A percentile compares a stretch with the other conserved stretches of the same genome.
These are phyloP conservation scores for Tolypeutes matacus DNA, from an alignment of 2,797 vertebrate species.

Conservation along the genomic window DNA sequence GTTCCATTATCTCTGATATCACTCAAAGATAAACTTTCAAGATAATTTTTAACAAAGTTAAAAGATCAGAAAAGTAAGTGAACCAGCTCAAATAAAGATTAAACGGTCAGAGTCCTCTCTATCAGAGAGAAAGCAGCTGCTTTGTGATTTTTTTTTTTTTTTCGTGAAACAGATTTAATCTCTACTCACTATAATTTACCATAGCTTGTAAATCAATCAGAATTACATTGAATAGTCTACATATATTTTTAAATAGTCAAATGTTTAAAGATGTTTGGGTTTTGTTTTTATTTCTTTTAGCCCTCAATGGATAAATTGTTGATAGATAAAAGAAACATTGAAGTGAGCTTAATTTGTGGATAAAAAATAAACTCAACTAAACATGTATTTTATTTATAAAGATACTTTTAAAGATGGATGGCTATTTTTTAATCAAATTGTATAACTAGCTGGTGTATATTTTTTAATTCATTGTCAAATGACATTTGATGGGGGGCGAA, in stretches of 20 bases:
- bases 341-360: background rate
- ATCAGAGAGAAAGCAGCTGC: conserved; percentile 59
- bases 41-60: conserved; percentile 77
- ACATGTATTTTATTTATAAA: conserved; percentile 22
- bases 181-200: conserved; percentile 56
- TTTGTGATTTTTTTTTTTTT: background rate
- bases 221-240: conserved; percentile 36
- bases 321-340: background rate
- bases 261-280: background rate
- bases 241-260: background rate
- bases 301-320: background rate
- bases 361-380: conserved; percentile 50
- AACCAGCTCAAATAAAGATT: conserved; percentile 76
- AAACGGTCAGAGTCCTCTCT: conserved; percentile 67
- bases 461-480: conserved; percentile 44
- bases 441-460: background rate
- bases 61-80: conserved; percentile 67
- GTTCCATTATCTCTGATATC: conserved; percentile 71
- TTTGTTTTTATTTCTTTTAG: conserved; percentile 12
- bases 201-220: conserved; percentile 14
- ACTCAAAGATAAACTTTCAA: conserved; percentile 73
- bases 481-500: too few species aligned
- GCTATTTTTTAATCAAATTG: conserved; percentile 14
- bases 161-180: conserved; percentile 60
- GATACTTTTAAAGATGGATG: background rate